Base-by-base conservation (phyloP, 2,888 invertebrate species). In the Drosophila emarginata region DNA sequence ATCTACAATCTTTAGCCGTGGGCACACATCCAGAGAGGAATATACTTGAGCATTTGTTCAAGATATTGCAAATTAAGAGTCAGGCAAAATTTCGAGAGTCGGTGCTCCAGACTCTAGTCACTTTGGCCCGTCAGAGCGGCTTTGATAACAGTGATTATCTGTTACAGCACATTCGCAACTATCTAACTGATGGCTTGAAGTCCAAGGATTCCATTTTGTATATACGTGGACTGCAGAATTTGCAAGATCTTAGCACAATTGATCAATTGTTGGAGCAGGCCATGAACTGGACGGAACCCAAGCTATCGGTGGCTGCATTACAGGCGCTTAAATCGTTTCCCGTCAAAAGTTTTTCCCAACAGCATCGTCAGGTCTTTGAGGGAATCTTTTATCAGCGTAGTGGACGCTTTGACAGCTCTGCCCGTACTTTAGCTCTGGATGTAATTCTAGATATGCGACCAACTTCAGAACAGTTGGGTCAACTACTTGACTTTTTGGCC, bases 1-100 rank as follows among this genome's bases (percentile, higher is more conserved):
- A 96, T 90, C 92, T 97, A 1, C 95, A 96, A 93, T 94, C 95
- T 0, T 89, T 95, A 9, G 95, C 96, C 0, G 92, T 95, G 54
- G 94, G 94, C 1, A 93, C 95, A 0, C 93, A 95, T 80, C 95
- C 96, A 1, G 92, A 93, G 45, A 92, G 93, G 37, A 89, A 90
- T 45, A 91, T 94, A n/a, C 85, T 94, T 11, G 89, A 90, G 64
- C 87, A 91, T 64, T 78, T 92, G 0, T 87, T 84, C 15, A 53
- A 64, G 6, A 59, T 79, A 9, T 67, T 90, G 5, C 64, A 77
- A 7, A 23, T 93, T 83, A 92, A 90, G 26, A 84, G 92, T 93
- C 94, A 94, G 68, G 91, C 93, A 6, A 94, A 95, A 80, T 91
- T 96, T 0, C 92, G 93, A 28, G 95, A 96, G 85, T 95, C 95